Base-by-base conservation (phyloP, 2,888 invertebrate species). In the Harmothoe impar region DNA sequence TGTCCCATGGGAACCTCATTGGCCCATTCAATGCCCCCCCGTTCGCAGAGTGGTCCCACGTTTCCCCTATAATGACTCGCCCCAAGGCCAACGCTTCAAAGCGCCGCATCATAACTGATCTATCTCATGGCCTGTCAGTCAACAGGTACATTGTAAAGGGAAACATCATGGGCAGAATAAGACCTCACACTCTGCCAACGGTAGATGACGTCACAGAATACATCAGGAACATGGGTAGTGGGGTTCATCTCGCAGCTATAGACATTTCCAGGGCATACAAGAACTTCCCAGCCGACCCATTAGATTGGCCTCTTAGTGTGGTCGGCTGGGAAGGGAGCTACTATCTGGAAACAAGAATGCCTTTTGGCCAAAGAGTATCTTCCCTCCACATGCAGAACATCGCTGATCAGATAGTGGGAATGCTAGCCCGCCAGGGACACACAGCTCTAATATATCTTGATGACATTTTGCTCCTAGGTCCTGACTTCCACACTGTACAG, bases 241-340 rank as follows among this genome's bases (percentile, higher is more conserved):
- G n/a, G n/a, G 15, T n/a, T 5, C n/a, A 68, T n/a, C 12, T 68
- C 5, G 12, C n/a, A 12, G 12, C 68, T n/a, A 68, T n/a, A 7
- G 68, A 68, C n/a, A 68, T 68, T 17, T 17, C 17, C n/a, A 15
- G 68, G 68, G 68, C 68, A n/a, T 68, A 68, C n/a, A 68, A 68
- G n/a, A 68, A 68, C 68, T 68, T 68, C n/a, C 12, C 5, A 7
- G 68, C 68, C 12, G 68, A 68, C 68, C 68, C 68, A 12, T 68
- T 68, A n/a, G 68, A 68, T n/a, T 68, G 68, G 68, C 68, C 68
- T 5, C n/a, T 68, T 5, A 12, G 7, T 12, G 12, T 5, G 17
- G n/a, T 68, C 17, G 68, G n/a, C 5, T 68, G 68, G 68, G 17
- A 68, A 5, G n/a, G 68, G 12, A 12, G 5, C 5, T 68, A 23